These are phyloP conservation scores for Volucella inanis DNA, from an alignment of 2,888 invertebrate species.

Conservation along the genomic window DNA sequence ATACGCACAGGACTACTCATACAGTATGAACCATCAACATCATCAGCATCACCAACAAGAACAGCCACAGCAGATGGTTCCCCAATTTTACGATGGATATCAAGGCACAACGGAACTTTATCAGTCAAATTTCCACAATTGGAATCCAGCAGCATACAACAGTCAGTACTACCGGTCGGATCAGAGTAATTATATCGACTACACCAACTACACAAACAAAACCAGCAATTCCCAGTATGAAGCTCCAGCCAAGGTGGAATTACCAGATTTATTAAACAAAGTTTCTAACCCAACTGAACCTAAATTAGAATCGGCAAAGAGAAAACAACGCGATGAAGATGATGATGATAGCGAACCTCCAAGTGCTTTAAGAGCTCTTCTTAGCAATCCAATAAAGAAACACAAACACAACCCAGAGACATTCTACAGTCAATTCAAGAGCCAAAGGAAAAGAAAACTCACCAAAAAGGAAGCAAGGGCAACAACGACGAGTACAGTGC, in stretches of 20 bases:
- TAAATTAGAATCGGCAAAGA: constrained; percentile 20
- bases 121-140: constrained; percentile 76
- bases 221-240: constrained; percentile 23
- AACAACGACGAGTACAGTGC: constrained; percentile 77
- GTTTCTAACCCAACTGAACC: not conserved
- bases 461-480: constrained; percentile 69
- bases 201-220: constrained; percentile 73
- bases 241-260: not conserved
- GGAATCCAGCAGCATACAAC: constrained; percentile 69
- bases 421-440: constrained; percentile 79
- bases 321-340: constrained; percentile 36
- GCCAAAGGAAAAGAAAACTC: constrained; percentile 75
- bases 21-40: constrained; percentile 60
- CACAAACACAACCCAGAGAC: constrained; percentile 81
- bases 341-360: constrained; percentile 77
- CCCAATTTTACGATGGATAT: constrained; percentile 59
- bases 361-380: constrained; percentile 85
- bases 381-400: constrained; percentile 83
- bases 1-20: constrained; percentile 72
- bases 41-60: constrained; percentile 56
- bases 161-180: constrained; percentile 47
- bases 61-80: constrained; percentile 22
- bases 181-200: constrained; percentile 67
- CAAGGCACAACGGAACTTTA: constrained; percentile 73
- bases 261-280: not conserved